Evolutionary conservation across 2,113 vertebrate species (phyloP).

Genomic region (Sarotherodon lohbergeri): DNA sequence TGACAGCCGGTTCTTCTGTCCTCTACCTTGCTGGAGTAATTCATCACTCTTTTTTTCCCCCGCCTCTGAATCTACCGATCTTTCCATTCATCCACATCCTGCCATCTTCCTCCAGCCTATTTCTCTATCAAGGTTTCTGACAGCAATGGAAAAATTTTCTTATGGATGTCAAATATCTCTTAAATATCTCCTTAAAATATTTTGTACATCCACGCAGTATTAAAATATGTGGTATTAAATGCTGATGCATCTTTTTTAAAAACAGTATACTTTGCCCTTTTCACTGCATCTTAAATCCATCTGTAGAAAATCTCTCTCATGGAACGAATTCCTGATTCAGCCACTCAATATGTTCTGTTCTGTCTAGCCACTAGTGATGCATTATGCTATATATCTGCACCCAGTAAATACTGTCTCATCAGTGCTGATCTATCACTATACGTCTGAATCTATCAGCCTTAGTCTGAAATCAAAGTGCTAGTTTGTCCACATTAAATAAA

Average conservation of each 20-base stretch:
- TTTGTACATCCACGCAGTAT: neutral
- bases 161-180: neutral
- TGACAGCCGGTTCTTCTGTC: constrained; percentile 22
- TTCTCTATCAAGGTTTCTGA: constrained; percentile 3
- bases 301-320: neutral
- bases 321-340: constrained; percentile 34
- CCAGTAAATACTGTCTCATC: constrained; percentile 27
- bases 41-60: constrained; percentile 13
- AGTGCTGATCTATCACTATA: neutral
- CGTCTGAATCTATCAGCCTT: neutral
- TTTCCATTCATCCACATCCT: neutral
- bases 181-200: neutral
- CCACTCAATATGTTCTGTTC: neutral
- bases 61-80: neutral
- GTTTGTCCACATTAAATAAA: neutral
- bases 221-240: neutral
- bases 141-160: neutral
- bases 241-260: neutral
- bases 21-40: constrained; percentile 12
- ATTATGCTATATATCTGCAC: constrained; percentile 1
- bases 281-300: neutral
- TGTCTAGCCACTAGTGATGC: constrained; percentile 5
- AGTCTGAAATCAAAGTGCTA: neutral
- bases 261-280: neutral
- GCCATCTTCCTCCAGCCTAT: neutral